phyloP scores from a whole-genome alignment of 2,888 invertebrate species.

The Charanyca ferruginea region DNA sequence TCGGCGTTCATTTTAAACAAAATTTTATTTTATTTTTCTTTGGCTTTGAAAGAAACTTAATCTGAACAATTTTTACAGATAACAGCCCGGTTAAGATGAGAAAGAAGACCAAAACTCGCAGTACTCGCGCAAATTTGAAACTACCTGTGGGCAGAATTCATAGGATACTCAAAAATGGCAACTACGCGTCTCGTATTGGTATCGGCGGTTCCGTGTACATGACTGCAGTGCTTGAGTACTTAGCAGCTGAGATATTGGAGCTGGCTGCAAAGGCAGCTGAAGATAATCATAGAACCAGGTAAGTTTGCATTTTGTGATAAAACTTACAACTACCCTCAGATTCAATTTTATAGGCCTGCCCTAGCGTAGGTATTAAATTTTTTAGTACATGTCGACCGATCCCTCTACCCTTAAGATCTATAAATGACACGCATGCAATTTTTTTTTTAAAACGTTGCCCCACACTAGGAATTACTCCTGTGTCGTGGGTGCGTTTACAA shows the following conservation, averaged over 20 bases:
- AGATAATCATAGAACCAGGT: constrained; percentile 93
- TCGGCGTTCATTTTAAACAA: neutral
- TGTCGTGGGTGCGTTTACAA: too few relatives aligned
- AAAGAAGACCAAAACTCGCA: constrained; percentile 87
- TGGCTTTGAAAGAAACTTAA: neutral
- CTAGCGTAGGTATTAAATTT: neutral
- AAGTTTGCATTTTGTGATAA: constrained; percentile 4
- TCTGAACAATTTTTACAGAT: constrained; percentile 24
- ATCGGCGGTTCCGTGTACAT: constrained; percentile 90
- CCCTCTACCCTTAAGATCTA: neutral
- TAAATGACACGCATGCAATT: too few relatives aligned
- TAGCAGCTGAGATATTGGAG: constrained; percentile 93
- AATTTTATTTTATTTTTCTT: neutral
- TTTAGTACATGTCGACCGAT: neutral
- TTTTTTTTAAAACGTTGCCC: too few relatives aligned
- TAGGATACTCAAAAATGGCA: constrained; percentile 91
- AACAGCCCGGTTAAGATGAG: constrained; percentile 54
- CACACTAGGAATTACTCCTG: too few relatives aligned
- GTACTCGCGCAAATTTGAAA: constrained; percentile 90
- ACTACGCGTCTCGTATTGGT: constrained; percentile 92
- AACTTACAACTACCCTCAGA: constrained; percentile 9
- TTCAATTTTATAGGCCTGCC: neutral
- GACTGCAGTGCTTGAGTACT: constrained; percentile 92
- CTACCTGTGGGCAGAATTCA: constrained; percentile 92
- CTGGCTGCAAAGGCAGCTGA: constrained; percentile 93